A percentile compares a stretch with the other conserved stretches of the same genome.
Conservation (phyloP, 37 sponge, comb jelly and placozoan species). For the Dysidea cf. avara region DNA sequence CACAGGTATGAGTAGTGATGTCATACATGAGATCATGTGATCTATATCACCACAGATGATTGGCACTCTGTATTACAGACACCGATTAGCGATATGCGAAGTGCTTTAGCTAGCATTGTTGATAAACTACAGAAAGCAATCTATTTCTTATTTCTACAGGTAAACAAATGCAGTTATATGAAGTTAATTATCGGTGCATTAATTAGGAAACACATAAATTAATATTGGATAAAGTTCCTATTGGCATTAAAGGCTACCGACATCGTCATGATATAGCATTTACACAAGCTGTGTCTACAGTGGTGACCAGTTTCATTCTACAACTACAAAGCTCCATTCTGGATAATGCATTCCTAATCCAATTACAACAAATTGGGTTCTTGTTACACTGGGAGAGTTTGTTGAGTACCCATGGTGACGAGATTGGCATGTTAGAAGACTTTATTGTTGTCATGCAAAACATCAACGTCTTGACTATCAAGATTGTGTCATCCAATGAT, state of each 20-base stretch:
- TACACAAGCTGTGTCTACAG: conserved; percentile 64
- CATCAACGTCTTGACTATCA: conserved; percentile 55
- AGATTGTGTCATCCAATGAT: conserved; percentile 29
- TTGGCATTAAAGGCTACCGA: conserved; percentile 62
- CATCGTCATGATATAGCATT: conserved; percentile 83
- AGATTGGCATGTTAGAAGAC: conserved; percentile 92
- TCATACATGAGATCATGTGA: not conserved
- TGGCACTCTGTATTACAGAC: not conserved
- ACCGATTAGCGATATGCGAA: conserved; percentile 11
- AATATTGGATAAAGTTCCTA: conserved; percentile 36
- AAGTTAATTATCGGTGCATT: not conserved
- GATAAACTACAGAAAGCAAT: conserved; percentile 36
- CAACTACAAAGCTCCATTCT: conserved; percentile 47
- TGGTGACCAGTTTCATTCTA: conserved; percentile 59
- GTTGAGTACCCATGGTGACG: conserved; percentile 87
- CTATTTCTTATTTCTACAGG: conserved; percentile 43
- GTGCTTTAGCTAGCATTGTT: conserved; percentile 5
- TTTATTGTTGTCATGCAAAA: conserved; percentile 71
- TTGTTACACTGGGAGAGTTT: conserved; percentile 92
- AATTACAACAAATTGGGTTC: conserved; percentile 73
- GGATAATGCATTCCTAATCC: conserved; percentile 41
- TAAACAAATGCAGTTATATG: not conserved
- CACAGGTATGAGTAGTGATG: conserved; percentile 5
- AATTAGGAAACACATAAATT: conserved; percentile 47
- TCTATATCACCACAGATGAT: not conserved